A percentile compares a stretch with the other conserved stretches of the same genome.
Evolutionary conservation across 1,140 invertebrate genomes (phyloP).

Genomic region (Bombus polaris): DNA sequence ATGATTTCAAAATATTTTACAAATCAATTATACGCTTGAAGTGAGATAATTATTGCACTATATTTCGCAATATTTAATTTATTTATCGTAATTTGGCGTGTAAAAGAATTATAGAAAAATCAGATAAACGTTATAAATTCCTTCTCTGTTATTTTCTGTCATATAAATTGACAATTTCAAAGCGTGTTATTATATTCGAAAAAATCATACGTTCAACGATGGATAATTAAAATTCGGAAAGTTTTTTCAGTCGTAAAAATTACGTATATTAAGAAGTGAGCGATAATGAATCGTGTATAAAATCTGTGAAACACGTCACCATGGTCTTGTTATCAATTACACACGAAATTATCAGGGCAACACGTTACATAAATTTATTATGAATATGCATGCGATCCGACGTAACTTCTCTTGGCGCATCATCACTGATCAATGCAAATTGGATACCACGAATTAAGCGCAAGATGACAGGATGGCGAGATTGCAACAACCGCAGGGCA

Average conservation of each 20-base stretch:
- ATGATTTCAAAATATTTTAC: background rate
- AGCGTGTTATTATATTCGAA: too few species aligned
- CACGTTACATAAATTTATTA: constrained; percentile 9
- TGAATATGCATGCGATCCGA: constrained; percentile 34
- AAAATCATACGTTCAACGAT: too few species aligned
- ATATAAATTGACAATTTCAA: too few species aligned
- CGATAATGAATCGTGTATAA: background rate
- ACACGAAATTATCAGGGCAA: background rate
- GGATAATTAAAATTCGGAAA: background rate
- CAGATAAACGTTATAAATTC: too few species aligned
- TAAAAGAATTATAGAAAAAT: too few species aligned
- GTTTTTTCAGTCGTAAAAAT: background rate
- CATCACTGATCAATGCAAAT: constrained; percentile 46
- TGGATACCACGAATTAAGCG: constrained; percentile 40
- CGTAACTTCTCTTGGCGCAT: constrained; percentile 5
- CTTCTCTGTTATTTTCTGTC: too few species aligned
- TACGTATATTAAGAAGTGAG: fast-evolving
- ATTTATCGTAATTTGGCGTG: background rate
- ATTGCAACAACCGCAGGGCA: constrained; percentile 6
- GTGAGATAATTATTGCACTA: background rate
- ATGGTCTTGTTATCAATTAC: constrained; percentile 12
- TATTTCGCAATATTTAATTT: background rate
- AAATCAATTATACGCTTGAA: background rate
- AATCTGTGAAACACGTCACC: background rate
- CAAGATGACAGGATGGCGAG: constrained; percentile 13